Percentiles rank a stretch among this genome's conserved stretches.
phyloP scores from a whole-genome alignment of 2,113 vertebrate genomes.

The Pheucticus melanocephalus region DNA sequence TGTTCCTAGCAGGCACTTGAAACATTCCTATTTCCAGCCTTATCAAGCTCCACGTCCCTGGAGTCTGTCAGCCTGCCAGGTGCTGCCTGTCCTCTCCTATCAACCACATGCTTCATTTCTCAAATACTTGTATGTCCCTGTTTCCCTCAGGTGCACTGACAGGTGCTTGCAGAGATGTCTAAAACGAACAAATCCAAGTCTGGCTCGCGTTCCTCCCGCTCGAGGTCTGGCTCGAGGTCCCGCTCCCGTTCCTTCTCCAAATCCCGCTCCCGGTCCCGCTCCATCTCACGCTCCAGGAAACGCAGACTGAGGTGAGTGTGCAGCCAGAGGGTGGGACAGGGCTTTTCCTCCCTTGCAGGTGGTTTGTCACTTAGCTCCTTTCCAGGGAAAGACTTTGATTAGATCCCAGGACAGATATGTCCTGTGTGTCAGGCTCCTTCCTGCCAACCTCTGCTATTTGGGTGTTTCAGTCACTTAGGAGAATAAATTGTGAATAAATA shows the following conservation, averaged over 20 bases:
- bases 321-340: not conserved
- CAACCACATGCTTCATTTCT: not conserved
- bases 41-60: not conserved
- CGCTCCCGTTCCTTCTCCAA: conserved; percentile 89
- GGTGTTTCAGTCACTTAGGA: not conserved
- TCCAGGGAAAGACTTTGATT: not conserved
- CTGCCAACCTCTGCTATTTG: not conserved
- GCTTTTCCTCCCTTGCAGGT: not conserved
- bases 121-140: not conserved
- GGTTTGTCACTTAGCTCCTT: not conserved
- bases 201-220: conserved; percentile 85
- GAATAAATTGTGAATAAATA: not conserved
- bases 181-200: conserved; percentile 92
- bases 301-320: conserved; percentile 87
- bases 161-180: conserved; percentile 82
- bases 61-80: not conserved
- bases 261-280: conserved; percentile 87
- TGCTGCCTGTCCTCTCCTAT: not conserved
- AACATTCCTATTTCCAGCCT: not conserved
- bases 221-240: conserved; percentile 86
- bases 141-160: conserved; percentile 59
- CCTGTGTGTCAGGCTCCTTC: not conserved
- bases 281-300: conserved; percentile 89
- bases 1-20: not conserved
- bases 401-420: not conserved